These are phyloP conservation scores for Nycteola revayana DNA, from an alignment of 2,888 invertebrate genomes.

Conservation along the genomic window DNA sequence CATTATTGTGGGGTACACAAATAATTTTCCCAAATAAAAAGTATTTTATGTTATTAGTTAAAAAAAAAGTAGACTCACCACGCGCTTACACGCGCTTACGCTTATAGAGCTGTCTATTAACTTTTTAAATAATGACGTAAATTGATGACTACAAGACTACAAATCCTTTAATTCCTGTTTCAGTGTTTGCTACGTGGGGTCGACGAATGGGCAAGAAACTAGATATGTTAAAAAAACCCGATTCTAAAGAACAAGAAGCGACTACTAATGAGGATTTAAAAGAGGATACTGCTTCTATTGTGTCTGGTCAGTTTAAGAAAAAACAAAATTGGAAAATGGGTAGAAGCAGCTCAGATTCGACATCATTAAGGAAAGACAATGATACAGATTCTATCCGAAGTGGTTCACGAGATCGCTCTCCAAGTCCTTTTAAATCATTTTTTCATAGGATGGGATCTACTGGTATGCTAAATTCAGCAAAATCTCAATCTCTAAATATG, in stretches of 20 bases:
- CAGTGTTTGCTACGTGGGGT: slow-evolving; percentile 88
- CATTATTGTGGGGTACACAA: too few species aligned
- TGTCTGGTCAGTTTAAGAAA: slow-evolving; percentile 76
- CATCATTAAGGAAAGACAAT: slow-evolving; percentile 67
- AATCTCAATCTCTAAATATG: slow-evolving; percentile 68
- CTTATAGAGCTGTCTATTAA: too few species aligned
- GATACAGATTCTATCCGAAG: slow-evolving; percentile 75
- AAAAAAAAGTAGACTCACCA: too few species aligned
- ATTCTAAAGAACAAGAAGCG: slow-evolving; percentile 80
- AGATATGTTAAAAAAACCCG: slow-evolving; percentile 86
- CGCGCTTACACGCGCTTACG: too few species aligned
- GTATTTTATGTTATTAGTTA: too few species aligned
- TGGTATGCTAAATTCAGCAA: slow-evolving; percentile 86
- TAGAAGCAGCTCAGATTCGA: slow-evolving; percentile 74
- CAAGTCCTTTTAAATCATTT: slow-evolving; percentile 87
- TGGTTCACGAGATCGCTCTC: slow-evolving; percentile 78
- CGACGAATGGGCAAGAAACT: slow-evolving; percentile 90
- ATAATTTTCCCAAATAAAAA: too few species aligned
- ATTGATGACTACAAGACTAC: too few species aligned
- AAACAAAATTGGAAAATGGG: slow-evolving; percentile 83
- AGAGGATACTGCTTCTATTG: slow-evolving; percentile 54
- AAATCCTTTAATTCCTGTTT: not conserved
- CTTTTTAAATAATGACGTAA: too few species aligned
- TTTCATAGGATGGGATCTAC: slow-evolving; percentile 90
- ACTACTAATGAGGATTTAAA: slow-evolving; percentile 49